Evolutionary conservation across 2,888 invertebrate species (phyloP), one percentile per base, ranked within the genome.

Genomic region (Pristionchus entomophagus): DNA sequence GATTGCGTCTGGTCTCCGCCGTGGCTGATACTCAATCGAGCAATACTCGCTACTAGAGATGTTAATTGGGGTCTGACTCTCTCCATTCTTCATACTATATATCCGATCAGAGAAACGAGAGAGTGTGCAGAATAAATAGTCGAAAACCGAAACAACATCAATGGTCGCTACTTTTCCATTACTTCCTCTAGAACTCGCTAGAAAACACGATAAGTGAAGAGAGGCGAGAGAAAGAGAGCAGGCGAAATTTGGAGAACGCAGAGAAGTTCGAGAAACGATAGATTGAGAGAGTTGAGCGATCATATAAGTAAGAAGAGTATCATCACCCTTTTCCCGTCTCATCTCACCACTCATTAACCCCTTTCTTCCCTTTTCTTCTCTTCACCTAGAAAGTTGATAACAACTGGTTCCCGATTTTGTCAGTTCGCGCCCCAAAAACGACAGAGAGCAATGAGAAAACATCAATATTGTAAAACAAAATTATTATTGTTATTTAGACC

Each of bases 391-490:
- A 5, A 65, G 35, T 35, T 35, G 65, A 65, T 65, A 65, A 65
- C 65, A 65, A 65, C 65, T 65, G n/a, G n/a, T n/a, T n/a, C n/a
- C n/a, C 35, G 65, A 65, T 65, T 65, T 32, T 65, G 65, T 35
- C 65, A 35, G 35, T 6, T 73, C 38, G 73, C 56, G 56, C 10
- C 8, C 56, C n/a, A 45, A 73, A 73, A 45, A 73, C 19, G 26
- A 26, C 41, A 35, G 6, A 3, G 35, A 0, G 32, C 29, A 6
- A 35, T 29, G 65, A 65, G 29, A 65, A 65, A 65, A 65, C 65
- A 35, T n/a, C n/a, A n/a, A n/a, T n/a, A n/a, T n/a, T n/a, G n/a
- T n/a, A n/a, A n/a, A n/a, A n/a, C n/a, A n/a, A n/a, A n/a, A n/a
- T n/a, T n/a, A n/a, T n/a, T n/a, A n/a, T n/a, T n/a, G n/a, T n/a